Base-by-base conservation (phyloP, 2,888 invertebrate genomes). In the Plagodis dolabraria region DNA sequence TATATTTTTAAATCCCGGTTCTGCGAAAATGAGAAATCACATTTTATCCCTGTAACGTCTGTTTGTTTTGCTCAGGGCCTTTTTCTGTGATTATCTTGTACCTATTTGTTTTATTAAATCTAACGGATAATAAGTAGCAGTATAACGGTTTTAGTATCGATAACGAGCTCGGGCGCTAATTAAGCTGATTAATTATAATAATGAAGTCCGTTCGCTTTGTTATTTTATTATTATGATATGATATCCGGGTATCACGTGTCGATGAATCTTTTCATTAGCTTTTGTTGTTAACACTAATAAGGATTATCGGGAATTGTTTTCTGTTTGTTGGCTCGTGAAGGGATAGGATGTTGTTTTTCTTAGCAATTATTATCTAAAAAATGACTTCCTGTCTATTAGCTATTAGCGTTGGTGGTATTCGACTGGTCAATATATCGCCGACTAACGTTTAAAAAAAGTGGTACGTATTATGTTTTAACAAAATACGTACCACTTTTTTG, bases 1-100 rank as follows among this genome's bases (percentile, higher is more conserved):
- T 74, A 76, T 73, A 76, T 77, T 69, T 69, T 62, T 59, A 74
- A 72, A 74, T 72, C 67, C 65, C 64, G 68, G 72, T 64, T 65
- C 48, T 57, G 63, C 57, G 62, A 71, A 79, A 82, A 82, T 78
- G 67, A 78, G 82, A 80, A 78, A 78, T 77, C 63, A 58, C 69
- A 78, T 77, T 80, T 22, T 79, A 12, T 76, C 69, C 68, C 69
- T 63, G 65, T 63, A 62, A 61, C 70, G 68, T 66, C 67, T 63
- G 68, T 63, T 74, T 64, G 71, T 74, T 77, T 64, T 63, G 64
- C 65, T 57, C 63, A 61, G 67, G 66, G 68, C 68, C 71, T 76
- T 79, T 69, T 46, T 69, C 73, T 67, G 68, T 70, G 72, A 73
- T 75, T 72, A 76, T 67, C 67, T 62, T 65, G 60, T 72, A 51